Evolutionary conservation across 2,113 vertebrate genomes (phyloP).

Genomic region (Formicarius rufipectus): DNA sequence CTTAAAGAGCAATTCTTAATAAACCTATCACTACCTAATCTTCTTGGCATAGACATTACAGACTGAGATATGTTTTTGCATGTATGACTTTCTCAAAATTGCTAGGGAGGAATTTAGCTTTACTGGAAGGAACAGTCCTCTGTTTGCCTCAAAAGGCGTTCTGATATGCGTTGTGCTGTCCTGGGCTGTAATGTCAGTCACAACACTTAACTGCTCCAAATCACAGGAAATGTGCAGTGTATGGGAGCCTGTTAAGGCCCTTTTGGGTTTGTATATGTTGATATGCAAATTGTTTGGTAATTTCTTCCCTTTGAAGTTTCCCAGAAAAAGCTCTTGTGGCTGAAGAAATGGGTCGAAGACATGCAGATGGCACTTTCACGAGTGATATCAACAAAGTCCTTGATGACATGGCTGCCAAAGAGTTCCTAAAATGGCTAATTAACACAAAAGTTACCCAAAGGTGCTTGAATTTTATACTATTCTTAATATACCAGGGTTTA

Average conservation of each 20-base stretch:
- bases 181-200: not conserved
- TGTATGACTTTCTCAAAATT: not conserved
- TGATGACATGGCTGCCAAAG: constrained; percentile 90
- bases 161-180: rapidly evolving
- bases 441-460: constrained; percentile 85
- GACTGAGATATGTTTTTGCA: not conserved
- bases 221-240: not conserved
- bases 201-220: not conserved
- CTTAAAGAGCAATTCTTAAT: not conserved
- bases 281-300: not conserved
- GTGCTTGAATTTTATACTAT: constrained; percentile 58
- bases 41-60: not conserved
- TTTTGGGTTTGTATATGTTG: not conserved
- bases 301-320: constrained; percentile 76
- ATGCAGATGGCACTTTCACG: constrained; percentile 95
- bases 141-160: not conserved
- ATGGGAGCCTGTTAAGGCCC: not conserved
- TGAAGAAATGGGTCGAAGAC: constrained; percentile 80
- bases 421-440: constrained; percentile 96
- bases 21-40: not conserved
- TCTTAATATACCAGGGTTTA: not conserved
- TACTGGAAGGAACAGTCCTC: not conserved
- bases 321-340: constrained; percentile 70
- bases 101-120: not conserved
- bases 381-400: constrained; percentile 94